Evolutionary conservation across 37 sponge, comb jelly and placozoan species (phyloP).

Genomic region (Amphimedon queenslandica): DNA sequence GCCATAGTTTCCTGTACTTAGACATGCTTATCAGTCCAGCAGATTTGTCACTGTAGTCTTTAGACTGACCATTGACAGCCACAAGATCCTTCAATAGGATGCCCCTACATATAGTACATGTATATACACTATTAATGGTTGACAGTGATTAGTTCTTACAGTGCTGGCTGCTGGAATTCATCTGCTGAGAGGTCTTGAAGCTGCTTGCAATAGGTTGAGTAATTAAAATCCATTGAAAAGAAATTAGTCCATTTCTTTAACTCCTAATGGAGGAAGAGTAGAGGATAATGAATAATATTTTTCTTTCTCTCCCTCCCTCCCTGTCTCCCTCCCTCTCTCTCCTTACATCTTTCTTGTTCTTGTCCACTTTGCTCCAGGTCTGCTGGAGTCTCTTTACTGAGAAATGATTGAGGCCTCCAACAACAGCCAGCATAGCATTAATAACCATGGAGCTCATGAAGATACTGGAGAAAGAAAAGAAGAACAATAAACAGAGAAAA

Average conservation of each 20-base stretch:
- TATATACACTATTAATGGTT: background rate
- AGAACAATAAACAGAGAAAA: background rate
- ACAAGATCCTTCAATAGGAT: slow-evolving; percentile 68
- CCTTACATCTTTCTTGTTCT: slow-evolving; percentile 35
- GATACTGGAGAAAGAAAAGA: slow-evolving; percentile 27
- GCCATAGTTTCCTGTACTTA: slow-evolving; percentile 57
- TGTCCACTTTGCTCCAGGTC: slow-evolving; percentile 73
- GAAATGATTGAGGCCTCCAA: slow-evolving; percentile 77
- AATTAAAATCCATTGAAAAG: slow-evolving; percentile 49
- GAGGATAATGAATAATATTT: background rate
- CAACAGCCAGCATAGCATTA: slow-evolving; percentile 83
- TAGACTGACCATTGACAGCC: slow-evolving; percentile 42
- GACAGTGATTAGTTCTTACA: slow-evolving; percentile 35
- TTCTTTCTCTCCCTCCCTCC: background rate
- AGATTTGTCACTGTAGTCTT: slow-evolving; percentile 8
- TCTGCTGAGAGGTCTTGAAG: slow-evolving; percentile 11
- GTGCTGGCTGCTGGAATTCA: slow-evolving; percentile 51
- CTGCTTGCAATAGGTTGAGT: slow-evolving; percentile 44
- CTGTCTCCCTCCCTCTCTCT: no score
- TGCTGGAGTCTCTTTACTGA: slow-evolving; percentile 67
- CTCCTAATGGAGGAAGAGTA: slow-evolving; percentile 10
- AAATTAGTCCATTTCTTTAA: slow-evolving; percentile 28
- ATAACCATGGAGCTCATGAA: slow-evolving; percentile 72
- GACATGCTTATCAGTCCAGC: slow-evolving; percentile 30
- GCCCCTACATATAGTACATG: slow-evolving; percentile 20